Percentiles rank a stretch among this genome's conserved stretches.
phyloP scores from a whole-genome alignment of 2,113 vertebrate genomes.

The Oenanthe oenanthe region DNA sequence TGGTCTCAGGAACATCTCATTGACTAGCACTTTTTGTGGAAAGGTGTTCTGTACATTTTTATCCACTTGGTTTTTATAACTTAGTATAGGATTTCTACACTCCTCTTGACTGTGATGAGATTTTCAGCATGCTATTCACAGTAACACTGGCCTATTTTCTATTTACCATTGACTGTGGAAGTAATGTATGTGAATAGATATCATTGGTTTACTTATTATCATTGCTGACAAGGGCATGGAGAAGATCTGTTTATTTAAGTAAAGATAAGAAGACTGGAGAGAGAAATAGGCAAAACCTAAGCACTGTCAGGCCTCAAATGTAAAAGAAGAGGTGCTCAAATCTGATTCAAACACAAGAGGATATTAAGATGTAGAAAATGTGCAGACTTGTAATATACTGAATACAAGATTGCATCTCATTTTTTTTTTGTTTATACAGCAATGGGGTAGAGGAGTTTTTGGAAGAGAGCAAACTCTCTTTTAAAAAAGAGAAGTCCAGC shows the following conservation, averaged over 20 bases:
- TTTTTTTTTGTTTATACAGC: too few species aligned
- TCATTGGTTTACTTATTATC: not conserved
- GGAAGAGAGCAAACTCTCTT: not conserved
- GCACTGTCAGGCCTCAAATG: not conserved
- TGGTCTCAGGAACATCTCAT: not conserved
- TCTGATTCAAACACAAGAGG: not conserved
- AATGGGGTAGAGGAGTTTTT: not conserved
- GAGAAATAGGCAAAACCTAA: not conserved
- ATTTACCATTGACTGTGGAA: not conserved
- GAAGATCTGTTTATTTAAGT: not conserved
- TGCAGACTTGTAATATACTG: not conserved
- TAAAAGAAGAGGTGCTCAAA: not conserved
- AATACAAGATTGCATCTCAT: too few species aligned
- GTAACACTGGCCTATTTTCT: not conserved
- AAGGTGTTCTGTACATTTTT: not conserved
- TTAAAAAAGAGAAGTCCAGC: not conserved
- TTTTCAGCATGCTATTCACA: not conserved
- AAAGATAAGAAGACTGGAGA: not conserved
- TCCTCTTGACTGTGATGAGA: not conserved
- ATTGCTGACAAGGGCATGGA: not conserved
- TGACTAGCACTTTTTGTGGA: not conserved
- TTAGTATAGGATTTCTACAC: not conserved
- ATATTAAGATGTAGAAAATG: not conserved
- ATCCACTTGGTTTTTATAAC: not conserved
- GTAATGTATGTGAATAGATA: not conserved